Conservation (phyloP, 2,888 invertebrate genomes). For the Limnephilus lunatus region DNA sequence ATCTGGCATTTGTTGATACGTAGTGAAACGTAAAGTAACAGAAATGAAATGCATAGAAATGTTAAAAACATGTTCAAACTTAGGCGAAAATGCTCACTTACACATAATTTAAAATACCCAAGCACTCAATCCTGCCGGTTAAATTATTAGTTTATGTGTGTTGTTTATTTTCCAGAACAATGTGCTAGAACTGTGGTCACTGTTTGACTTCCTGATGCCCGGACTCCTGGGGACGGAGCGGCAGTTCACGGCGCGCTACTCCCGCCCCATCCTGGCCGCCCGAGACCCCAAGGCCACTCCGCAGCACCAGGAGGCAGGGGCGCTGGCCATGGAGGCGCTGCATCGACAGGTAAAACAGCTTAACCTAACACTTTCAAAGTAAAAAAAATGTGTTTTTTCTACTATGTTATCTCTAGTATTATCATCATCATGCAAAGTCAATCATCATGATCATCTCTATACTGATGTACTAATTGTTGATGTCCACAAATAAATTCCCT, state of each 20-base stretch:
- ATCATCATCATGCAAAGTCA: no score
- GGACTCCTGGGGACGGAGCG: constrained; percentile 97
- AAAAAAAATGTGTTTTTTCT: no score
- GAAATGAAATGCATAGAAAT: no score
- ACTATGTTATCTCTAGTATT: no score
- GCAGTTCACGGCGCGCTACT: constrained; percentile 93
- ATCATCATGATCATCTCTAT: no score
- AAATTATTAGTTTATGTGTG: no score
- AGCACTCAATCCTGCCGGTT: no score
- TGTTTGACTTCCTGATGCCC: constrained; percentile 99
- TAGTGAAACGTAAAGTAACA: no score
- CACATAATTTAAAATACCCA: background rate
- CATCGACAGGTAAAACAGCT: constrained; percentile 83
- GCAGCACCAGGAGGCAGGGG: constrained; percentile 94
- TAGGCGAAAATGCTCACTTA: background rate
- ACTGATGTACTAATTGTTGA: no score
- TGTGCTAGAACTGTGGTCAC: constrained; percentile 97
- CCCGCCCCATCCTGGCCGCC: constrained; percentile 92
- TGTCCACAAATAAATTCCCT: no score
- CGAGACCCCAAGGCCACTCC: constrained; percentile 93
- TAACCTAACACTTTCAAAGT: background rate
- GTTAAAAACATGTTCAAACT: background rate
- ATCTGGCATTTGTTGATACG: no score
- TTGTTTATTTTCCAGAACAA: constrained; percentile 81
- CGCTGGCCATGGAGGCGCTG: constrained; percentile 93